Conservation (phyloP, 2,888 invertebrate species). For the Metallyticus violacea region DNA sequence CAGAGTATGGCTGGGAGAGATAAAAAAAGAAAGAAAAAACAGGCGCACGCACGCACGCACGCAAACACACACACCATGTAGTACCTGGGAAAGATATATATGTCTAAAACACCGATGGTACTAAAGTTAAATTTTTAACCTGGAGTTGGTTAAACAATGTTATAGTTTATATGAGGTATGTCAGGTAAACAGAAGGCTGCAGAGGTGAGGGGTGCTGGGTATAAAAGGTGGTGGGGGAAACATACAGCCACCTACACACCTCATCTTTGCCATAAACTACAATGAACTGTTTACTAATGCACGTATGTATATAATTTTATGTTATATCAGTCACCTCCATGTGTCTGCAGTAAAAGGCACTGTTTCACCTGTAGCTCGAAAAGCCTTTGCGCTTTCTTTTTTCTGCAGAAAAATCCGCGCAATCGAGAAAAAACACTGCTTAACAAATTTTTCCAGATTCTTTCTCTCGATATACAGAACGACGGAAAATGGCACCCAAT, state of each 20-base stretch:
- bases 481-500: too few relatives aligned
- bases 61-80: not conserved
- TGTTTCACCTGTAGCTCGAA: not conserved
- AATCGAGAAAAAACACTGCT: too few relatives aligned
- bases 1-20: conserved; percentile 3
- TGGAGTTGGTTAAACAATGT: conserved; percentile 8
- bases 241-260: not conserved
- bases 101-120: conserved; percentile 7
- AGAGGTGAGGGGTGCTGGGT: too few relatives aligned
- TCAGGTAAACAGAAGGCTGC: not conserved
- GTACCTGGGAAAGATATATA: not conserved
- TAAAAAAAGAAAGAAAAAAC: not conserved
- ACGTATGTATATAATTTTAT: not conserved
- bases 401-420: not conserved
- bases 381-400: not conserved
- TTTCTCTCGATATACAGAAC: too few relatives aligned
- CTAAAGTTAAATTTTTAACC: conserved; percentile 12
- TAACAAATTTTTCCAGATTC: too few relatives aligned
- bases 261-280: not conserved
- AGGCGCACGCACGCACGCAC: not conserved
- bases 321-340: not conserved
- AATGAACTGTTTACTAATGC: not conserved
- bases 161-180: conserved; percentile 10
- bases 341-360: not conserved
- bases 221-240: not conserved